Evolutionary conservation across 2,113 vertebrate genomes (phyloP).

Genomic region (Tetrax tetrax): DNA sequence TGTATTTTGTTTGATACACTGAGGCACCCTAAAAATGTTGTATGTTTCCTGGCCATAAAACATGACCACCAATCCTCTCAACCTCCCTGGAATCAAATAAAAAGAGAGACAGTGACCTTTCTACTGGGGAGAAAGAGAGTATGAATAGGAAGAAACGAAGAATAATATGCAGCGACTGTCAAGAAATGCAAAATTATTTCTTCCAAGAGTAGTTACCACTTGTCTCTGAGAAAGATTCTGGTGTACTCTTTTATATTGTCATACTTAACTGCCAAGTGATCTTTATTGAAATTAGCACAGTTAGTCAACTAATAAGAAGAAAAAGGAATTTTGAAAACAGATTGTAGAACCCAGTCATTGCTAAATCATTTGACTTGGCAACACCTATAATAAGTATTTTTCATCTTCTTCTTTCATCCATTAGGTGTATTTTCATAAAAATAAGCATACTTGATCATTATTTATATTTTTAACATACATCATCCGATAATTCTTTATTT

Average conservation of each 20-base stretch:
- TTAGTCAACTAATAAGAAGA: background rate
- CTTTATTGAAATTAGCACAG: background rate
- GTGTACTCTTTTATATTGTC: background rate
- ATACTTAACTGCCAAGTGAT: background rate
- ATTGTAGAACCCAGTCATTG: background rate
- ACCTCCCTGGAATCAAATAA: constrained; percentile 7
- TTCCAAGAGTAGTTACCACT: background rate
- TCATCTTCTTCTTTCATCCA: background rate
- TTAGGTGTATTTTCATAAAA: background rate
- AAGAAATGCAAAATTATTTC: background rate
- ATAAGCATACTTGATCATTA: background rate
- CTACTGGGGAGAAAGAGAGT: background rate
- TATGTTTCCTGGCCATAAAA: background rate
- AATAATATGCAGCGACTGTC: background rate
- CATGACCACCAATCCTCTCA: background rate
- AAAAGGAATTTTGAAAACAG: background rate
- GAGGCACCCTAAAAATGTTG: background rate
- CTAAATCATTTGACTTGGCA: background rate
- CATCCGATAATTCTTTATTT: background rate
- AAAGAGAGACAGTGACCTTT: background rate
- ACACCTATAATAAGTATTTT: background rate
- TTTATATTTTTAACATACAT: background rate
- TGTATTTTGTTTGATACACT: background rate
- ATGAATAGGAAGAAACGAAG: background rate
- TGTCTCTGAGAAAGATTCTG: background rate